phyloP scores from a whole-genome alignment of 2,888 invertebrate species.

The Auanema sp. region DNA sequence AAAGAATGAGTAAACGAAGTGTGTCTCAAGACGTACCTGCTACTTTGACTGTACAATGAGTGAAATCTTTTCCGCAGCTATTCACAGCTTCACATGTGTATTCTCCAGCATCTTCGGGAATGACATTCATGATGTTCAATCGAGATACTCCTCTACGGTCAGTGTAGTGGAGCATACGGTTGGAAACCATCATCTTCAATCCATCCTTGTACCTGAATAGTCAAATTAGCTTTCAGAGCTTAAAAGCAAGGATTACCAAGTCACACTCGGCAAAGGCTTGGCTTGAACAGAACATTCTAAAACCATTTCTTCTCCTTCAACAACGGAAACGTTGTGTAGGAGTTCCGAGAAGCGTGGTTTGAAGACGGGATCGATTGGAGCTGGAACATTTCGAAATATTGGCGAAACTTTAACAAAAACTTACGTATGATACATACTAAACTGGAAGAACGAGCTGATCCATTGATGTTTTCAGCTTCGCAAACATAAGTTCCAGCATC shows the following conservation, averaged over 20 bases:
- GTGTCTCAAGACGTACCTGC: slow-evolving; percentile 31
- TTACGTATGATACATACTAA: slow-evolving; percentile 37
- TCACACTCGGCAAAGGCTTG: slow-evolving; percentile 48
- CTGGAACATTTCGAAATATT: slow-evolving; percentile 15
- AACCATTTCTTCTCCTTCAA: slow-evolving; percentile 54
- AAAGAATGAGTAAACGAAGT: neutral
- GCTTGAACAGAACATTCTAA: slow-evolving; percentile 55
- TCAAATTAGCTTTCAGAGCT: too few species aligned
- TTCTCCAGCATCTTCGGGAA: slow-evolving; percentile 57
- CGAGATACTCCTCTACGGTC: slow-evolving; percentile 58
- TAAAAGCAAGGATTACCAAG: slow-evolving; percentile 25
- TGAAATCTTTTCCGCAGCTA: slow-evolving; percentile 57
- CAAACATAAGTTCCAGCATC: slow-evolving; percentile 96
- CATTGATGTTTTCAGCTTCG: slow-evolving; percentile 66
- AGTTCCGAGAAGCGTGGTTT: slow-evolving; percentile 59
- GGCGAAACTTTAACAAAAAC: neutral
- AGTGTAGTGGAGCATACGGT: slow-evolving; percentile 60
- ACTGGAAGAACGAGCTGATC: slow-evolving; percentile 35
- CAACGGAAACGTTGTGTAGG: slow-evolving; percentile 51
- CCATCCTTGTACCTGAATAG: slow-evolving; percentile 58
- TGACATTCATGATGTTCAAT: slow-evolving; percentile 58
- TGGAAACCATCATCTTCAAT: slow-evolving; percentile 56
- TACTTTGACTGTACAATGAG: slow-evolving; percentile 57
- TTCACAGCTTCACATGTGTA: slow-evolving; percentile 62
- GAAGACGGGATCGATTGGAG: slow-evolving; percentile 38